These are phyloP conservation scores for Chiloscyllium plagiosum DNA, from an alignment of 2,113 vertebrate genomes.

Conservation along the genomic window DNA sequence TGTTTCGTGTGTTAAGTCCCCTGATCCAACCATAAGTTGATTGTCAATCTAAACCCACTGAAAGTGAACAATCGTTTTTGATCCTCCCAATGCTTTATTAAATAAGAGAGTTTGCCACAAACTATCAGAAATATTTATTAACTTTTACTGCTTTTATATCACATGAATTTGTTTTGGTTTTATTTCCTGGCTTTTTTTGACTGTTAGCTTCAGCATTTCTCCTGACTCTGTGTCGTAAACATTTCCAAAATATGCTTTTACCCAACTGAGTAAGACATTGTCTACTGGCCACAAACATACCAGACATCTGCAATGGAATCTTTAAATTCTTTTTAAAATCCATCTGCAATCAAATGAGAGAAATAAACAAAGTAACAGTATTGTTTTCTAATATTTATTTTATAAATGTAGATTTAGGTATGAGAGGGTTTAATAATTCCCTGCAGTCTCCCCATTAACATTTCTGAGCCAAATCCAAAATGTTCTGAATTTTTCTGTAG, in stretches of 20 bases:
- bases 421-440: conserved; percentile 19
- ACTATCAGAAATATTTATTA: not conserved
- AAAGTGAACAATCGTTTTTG: not conserved
- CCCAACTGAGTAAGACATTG: not conserved
- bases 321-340: not conserved
- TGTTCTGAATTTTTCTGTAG: conserved; percentile 21
- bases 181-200: conserved; percentile 8
- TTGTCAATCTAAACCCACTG: not conserved
- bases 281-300: not conserved
- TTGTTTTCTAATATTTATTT: conserved; percentile 19
- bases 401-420: not conserved
- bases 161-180: not conserved
- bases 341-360: conserved; percentile 8
- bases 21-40: not conserved
- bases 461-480: conserved; percentile 20
- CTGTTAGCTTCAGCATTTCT: not conserved
- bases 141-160: not conserved
- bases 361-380: not conserved
- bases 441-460: conserved; percentile 7
- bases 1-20: not conserved
- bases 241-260: not conserved
- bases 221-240: not conserved
- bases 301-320: not conserved
- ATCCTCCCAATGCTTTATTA: not conserved
- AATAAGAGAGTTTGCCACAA: not conserved